Conservation (phyloP, 2,113 vertebrate species). For the Centropus bengalensis region DNA sequence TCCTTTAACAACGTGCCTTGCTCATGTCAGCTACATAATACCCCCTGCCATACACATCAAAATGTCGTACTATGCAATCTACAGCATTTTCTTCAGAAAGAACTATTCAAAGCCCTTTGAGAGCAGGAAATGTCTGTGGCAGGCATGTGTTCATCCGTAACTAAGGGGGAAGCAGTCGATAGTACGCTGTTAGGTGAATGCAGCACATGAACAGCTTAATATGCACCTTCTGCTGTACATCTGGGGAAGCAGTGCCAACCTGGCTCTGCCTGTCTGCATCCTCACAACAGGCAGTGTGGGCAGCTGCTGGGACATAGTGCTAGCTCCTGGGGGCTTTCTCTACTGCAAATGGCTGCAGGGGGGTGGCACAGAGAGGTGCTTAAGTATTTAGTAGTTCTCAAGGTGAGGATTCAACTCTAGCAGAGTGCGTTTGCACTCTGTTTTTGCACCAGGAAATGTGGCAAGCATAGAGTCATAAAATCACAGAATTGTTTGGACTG, state of each 20-base stretch:
- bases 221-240: neutral
- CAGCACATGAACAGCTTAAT: neutral
- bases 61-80: too few relatives aligned
- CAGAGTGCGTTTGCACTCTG: neutral
- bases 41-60: fast-evolving
- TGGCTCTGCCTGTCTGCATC: neutral
- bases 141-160: neutral
- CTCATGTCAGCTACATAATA: neutral
- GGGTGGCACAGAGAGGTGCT: neutral
- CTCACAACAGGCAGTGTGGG: neutral
- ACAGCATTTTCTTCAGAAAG: neutral
- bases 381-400: too few relatives aligned
- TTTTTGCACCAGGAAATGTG: neutral
- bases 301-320: too few relatives aligned
- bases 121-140: neutral
- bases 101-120: neutral
- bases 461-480: too few relatives aligned
- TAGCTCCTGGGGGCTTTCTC: fast-evolving
- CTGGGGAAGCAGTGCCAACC: too few relatives aligned
- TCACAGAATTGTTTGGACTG: too few relatives aligned
- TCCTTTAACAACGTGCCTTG: too few relatives aligned
- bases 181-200: fast-evolving
- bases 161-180: neutral
- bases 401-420: too few relatives aligned
- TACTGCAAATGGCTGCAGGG: neutral